These are phyloP conservation scores for Melipona quadrifasciata DNA, from an alignment of 1,140 invertebrate genomes.

Conservation along the genomic window DNA sequence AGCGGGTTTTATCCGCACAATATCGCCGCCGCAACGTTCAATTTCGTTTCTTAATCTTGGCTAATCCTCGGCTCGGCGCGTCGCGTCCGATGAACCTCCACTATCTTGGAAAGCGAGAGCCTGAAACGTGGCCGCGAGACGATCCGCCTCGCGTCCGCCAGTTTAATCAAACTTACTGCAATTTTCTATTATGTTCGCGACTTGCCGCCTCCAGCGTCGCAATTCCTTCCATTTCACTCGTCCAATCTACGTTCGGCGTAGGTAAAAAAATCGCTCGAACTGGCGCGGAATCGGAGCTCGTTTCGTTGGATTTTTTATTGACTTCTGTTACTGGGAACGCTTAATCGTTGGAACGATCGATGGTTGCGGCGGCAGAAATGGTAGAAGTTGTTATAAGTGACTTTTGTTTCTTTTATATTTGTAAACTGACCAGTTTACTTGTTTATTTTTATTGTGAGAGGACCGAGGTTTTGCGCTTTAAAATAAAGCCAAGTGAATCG, in stretches of 20 bases:
- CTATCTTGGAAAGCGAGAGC: conserved; percentile 37
- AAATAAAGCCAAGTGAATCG: too few species aligned
- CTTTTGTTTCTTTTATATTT: too few species aligned
- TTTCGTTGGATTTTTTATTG: background rate
- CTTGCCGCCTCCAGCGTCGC: conserved; percentile 66
- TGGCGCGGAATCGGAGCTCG: conserved; percentile 54
- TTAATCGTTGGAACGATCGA: background rate
- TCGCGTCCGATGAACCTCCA: conserved; percentile 58
- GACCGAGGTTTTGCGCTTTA: too few species aligned
- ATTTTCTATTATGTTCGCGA: conserved; percentile 77
- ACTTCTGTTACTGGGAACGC: background rate
- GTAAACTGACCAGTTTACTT: too few species aligned
- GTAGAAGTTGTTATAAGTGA: too few species aligned
- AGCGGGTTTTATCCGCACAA: conserved; percentile 30
- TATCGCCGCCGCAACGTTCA: conserved; percentile 62
- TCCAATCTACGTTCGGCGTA: conserved; percentile 41
- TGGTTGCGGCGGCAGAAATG: background rate
- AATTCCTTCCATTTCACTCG: conserved; percentile 72
- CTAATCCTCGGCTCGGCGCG: conserved; percentile 73
- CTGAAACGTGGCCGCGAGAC: background rate
- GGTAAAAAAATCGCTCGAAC: conserved; percentile 59
- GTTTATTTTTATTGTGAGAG: too few species aligned
- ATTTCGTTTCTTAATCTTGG: conserved; percentile 73
- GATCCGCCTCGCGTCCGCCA: background rate
- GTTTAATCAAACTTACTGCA: conserved; percentile 76